These are phyloP conservation scores for Pygmarrhopalites habei DNA, from an alignment of 1,140 invertebrate species.

Conservation along the genomic window DNA sequence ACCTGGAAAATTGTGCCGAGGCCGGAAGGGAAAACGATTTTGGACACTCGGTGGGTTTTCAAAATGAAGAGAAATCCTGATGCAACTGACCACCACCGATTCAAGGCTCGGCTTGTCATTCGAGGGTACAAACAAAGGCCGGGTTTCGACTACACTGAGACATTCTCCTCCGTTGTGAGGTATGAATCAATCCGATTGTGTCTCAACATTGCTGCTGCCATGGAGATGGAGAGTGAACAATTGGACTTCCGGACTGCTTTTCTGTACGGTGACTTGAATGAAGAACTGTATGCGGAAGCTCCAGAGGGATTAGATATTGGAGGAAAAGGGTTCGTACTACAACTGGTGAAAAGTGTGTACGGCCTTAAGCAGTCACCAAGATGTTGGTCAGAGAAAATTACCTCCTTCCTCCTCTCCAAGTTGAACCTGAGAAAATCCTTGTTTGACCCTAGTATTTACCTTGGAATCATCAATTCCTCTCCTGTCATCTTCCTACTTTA, in stretches of 20 bases:
- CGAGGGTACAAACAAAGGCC: slow-evolving; percentile 43
- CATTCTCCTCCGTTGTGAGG: slow-evolving; percentile 44
- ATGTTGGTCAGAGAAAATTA: slow-evolving; percentile 43
- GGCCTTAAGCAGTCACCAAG: slow-evolving; percentile 46
- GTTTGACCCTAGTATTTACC: neutral
- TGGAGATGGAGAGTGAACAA: slow-evolving; percentile 39
- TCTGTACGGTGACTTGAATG: slow-evolving; percentile 42
- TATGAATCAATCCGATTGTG: slow-evolving; percentile 37
- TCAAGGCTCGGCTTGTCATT: slow-evolving; percentile 43
- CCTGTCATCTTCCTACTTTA: slow-evolving; percentile 44
- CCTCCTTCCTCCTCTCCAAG: neutral
- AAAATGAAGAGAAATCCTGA: slow-evolving; percentile 16
- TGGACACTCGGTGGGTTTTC: slow-evolving; percentile 26
- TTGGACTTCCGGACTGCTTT: slow-evolving; percentile 45
- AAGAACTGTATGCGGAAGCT: slow-evolving; percentile 42
- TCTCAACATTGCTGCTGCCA: slow-evolving; percentile 37
- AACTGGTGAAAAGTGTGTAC: slow-evolving; percentile 46
- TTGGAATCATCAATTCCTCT: neutral
- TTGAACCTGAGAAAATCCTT: neutral
- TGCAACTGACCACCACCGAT: slow-evolving; percentile 18
- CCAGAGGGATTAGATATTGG: slow-evolving; percentile 31
- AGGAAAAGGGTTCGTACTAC: slow-evolving; percentile 14
- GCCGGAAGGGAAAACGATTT: slow-evolving; percentile 39
- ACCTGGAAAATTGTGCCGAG: slow-evolving; percentile 42
- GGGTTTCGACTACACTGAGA: slow-evolving; percentile 45